phyloP scores from a whole-genome alignment of 1,140 invertebrate genomes.

The Cyclargus thomasi region DNA sequence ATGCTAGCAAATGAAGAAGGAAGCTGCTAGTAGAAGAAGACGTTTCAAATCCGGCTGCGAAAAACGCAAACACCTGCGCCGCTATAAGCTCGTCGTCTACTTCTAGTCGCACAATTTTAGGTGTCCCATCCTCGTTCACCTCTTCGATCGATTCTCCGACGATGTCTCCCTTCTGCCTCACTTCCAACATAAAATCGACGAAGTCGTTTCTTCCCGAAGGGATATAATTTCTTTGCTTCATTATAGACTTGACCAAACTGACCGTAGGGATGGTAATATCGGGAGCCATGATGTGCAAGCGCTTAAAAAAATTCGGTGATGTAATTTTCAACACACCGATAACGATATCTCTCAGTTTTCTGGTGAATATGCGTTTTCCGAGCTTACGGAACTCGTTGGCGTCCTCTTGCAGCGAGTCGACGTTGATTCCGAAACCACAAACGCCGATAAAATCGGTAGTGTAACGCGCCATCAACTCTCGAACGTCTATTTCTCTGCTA shows the following conservation, averaged over 20 bases:
- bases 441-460: constrained; percentile 5
- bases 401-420: constrained; percentile 6
- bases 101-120: constrained; percentile 21
- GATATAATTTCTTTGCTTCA: constrained; percentile 21
- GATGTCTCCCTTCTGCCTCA: constrained; percentile 23
- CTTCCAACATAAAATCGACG: constrained; percentile 27
- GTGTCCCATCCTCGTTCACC: constrained; percentile 13
- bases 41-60: constrained; percentile 28
- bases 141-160: constrained; percentile 25
- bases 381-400: constrained; percentile 13
- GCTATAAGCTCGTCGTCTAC: constrained; percentile 21
- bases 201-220: constrained; percentile 28
- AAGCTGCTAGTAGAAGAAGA: constrained; percentile 23
- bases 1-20: constrained; percentile 22
- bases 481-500: neutral
- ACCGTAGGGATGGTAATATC: constrained; percentile 18
- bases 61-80: constrained; percentile 27
- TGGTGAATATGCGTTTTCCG: neutral
- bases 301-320: constrained; percentile 4
- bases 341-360: neutral
- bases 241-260: constrained; percentile 19
- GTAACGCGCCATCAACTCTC: constrained; percentile 9
- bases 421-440: constrained; percentile 7
- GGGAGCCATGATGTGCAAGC: constrained; percentile 16
- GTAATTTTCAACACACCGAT: constrained; percentile 2